phyloP scores from a whole-genome alignment of 2,113 vertebrate genomes.

The Antennarius striatus region DNA sequence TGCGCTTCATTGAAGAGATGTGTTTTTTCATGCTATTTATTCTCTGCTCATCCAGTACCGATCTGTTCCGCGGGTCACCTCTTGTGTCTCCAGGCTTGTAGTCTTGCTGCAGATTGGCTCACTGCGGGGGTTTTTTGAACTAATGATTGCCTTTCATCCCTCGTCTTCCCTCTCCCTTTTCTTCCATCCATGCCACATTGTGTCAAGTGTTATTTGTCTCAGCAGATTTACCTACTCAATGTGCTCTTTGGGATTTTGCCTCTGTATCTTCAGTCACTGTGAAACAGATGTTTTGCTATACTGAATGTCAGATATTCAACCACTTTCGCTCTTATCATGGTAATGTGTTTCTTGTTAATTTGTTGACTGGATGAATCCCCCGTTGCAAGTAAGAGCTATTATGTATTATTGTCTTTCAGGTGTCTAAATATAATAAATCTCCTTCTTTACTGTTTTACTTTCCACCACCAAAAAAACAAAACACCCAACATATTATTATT shows the following conservation, averaged over 20 bases:
- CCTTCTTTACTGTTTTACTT: too few species aligned
- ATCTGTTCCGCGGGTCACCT: constrained; percentile 34
- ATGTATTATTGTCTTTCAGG: too few species aligned
- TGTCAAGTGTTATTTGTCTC: constrained; percentile 26
- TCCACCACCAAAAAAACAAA: too few species aligned
- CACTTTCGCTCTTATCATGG: too few species aligned
- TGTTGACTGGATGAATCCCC: too few species aligned
- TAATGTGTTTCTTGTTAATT: too few species aligned
- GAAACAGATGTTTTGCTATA: constrained; percentile 1
- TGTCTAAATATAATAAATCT: too few species aligned
- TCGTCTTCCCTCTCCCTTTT: constrained; percentile 13
- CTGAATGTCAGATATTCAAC: too few species aligned
- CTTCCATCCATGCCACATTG: constrained; percentile 2
- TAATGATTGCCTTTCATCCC: constrained; percentile 47
- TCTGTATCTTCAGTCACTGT: not conserved
- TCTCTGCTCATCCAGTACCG: constrained; percentile 29
- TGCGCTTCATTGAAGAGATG: too few species aligned
- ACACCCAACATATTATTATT: too few species aligned
- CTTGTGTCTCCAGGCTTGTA: constrained; percentile 22
- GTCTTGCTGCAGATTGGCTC: constrained; percentile 34
- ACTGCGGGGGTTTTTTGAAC: constrained; percentile 53
- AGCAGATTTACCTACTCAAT: constrained; percentile 6
- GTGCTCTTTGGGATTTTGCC: too few species aligned
- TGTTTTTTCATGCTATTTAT: constrained; percentile 8
- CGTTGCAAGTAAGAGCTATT: too few species aligned